phyloP scores from a whole-genome alignment of 2,113 vertebrate genomes.

The Malurus elegans region DNA sequence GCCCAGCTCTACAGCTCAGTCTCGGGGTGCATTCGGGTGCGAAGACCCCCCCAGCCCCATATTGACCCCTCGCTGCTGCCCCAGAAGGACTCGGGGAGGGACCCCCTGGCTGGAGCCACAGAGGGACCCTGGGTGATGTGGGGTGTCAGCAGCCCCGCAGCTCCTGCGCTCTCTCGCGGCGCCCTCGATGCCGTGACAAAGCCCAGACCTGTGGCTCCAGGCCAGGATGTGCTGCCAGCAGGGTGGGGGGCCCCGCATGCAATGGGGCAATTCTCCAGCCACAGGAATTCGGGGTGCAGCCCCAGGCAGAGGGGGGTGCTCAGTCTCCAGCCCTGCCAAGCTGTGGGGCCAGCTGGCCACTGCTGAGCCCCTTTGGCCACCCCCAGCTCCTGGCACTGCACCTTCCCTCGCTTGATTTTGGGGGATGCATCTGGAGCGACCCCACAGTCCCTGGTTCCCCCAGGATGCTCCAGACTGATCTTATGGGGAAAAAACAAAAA shows the following conservation, averaged over 20 bases:
- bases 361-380: background rate
- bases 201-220: background rate
- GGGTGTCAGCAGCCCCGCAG: rapidly evolving
- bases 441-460: rapidly evolving
- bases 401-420: background rate
- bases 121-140: rapidly evolving
- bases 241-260: rapidly evolving
- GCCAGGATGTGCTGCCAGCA: background rate
- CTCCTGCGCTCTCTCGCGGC: rapidly evolving
- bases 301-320: background rate
- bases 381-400: background rate
- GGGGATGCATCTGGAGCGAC: rapidly evolving
- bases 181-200: background rate
- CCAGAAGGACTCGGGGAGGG: background rate
- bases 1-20: background rate
- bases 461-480: background rate
- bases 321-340: background rate
- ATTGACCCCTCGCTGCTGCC: background rate
- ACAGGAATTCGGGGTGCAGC: rapidly evolving
- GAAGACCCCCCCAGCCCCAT: background rate
- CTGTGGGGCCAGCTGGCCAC: background rate
- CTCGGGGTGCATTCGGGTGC: rapidly evolving
- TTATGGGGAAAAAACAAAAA: background rate
- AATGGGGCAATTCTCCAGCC: background rate
- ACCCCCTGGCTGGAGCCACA: background rate